Evolutionary conservation across 2,113 vertebrate species (phyloP).

Genomic region (Caretta caretta): DNA sequence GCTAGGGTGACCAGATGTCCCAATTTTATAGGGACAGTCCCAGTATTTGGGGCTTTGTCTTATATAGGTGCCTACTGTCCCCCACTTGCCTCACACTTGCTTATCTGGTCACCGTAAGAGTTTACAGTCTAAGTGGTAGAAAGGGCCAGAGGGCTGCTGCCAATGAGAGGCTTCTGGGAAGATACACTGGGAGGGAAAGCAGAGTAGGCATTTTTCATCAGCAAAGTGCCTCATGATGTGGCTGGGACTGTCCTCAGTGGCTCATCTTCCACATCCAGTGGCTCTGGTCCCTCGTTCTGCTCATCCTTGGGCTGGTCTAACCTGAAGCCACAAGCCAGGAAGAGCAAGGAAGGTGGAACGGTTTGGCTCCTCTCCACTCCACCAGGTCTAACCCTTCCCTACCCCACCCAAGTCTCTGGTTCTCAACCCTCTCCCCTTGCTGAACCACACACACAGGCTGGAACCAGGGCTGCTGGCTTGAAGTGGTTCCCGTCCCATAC

Average conservation of each 20-base stretch:
- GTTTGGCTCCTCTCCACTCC: neutral
- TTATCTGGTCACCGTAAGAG: neutral
- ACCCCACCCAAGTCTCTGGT: neutral
- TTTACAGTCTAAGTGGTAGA: accelerated
- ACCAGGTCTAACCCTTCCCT: neutral
- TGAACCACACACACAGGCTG: too few relatives aligned
- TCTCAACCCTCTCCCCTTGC: neutral
- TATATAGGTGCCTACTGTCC: neutral
- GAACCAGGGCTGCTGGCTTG: too few relatives aligned
- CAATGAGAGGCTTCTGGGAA: neutral
- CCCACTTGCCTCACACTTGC: neutral
- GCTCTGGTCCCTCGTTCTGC: neutral
- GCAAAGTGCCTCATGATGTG: neutral
- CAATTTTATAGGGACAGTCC: neutral
- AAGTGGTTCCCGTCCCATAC: too few relatives aligned
- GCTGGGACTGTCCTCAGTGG: neutral
- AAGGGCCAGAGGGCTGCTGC: accelerated
- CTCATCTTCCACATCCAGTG: neutral
- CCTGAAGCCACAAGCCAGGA: neutral
- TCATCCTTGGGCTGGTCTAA: neutral
- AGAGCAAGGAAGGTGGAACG: neutral
- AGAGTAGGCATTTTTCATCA: accelerated
- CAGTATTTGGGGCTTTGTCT: neutral
- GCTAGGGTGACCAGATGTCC: neutral
- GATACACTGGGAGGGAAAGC: accelerated